Evolutionary conservation across 2,888 invertebrate species (phyloP).

Genomic region (Epsilonema sp.): DNA sequence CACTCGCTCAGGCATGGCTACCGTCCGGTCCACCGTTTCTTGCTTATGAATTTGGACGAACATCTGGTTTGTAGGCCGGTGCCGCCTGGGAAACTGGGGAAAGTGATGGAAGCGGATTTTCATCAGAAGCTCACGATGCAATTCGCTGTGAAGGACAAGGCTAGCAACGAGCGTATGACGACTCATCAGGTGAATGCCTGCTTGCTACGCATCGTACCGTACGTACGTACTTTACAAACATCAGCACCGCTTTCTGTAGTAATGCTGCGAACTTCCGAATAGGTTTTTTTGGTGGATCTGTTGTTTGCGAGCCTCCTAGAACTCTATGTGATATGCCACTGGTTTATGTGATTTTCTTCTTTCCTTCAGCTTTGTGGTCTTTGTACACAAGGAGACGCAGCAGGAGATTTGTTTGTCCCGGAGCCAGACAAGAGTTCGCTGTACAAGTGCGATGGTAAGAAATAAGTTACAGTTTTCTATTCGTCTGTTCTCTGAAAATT

Average conservation of each 20-base stretch:
- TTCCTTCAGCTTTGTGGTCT: constrained; percentile 60
- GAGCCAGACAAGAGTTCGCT: constrained; percentile 41
- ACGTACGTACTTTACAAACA: too few relatives aligned
- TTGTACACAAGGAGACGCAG: constrained; percentile 44
- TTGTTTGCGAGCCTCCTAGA: too few relatives aligned
- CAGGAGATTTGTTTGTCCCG: constrained; percentile 82
- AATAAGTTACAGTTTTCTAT: constrained; percentile 3
- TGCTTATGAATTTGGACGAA: too few relatives aligned
- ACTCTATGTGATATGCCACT: too few relatives aligned
- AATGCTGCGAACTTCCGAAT: too few relatives aligned
- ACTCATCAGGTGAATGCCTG: constrained; percentile 34
- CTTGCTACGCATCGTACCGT: constrained; percentile 11
- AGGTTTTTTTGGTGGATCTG: not conserved
- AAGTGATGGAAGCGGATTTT: constrained; percentile 58
- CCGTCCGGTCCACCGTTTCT: too few relatives aligned
- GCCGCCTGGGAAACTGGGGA: constrained; percentile 48
- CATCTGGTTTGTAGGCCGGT: not conserved
- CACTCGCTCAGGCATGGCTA: too few relatives aligned
- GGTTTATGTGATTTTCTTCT: constrained; percentile 6
- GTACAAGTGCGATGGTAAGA: constrained; percentile 68
- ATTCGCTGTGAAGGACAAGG: constrained; percentile 53
- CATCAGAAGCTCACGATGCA: constrained; percentile 68
- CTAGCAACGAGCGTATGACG: constrained; percentile 44
- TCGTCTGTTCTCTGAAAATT: not conserved
- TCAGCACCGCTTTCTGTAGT: too few relatives aligned